phyloP scores from a whole-genome alignment of 2,888 invertebrate species.

The Siphlonurus alternatus region DNA sequence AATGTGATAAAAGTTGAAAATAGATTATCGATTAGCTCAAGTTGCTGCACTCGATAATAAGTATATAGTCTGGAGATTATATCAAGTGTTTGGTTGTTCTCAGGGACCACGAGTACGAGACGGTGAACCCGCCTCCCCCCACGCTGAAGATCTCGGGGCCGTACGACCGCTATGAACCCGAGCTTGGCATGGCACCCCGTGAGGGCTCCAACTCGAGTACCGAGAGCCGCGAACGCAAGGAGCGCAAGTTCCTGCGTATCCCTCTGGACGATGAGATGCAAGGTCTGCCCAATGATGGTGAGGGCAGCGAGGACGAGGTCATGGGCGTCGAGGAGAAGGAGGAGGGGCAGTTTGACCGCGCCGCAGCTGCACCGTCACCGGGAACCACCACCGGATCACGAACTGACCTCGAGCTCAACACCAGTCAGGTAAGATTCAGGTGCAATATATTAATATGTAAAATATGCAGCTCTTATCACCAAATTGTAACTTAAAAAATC shows the following conservation, averaged over 20 bases:
- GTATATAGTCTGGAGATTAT: too few species aligned
- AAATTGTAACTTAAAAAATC: too few species aligned
- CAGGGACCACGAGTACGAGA: slow-evolving; percentile 90
- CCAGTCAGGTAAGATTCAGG: slow-evolving; percentile 37
- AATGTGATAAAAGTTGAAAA: too few species aligned
- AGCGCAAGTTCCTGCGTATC: slow-evolving; percentile 16
- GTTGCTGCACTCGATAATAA: too few species aligned
- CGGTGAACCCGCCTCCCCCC: slow-evolving; percentile 44
- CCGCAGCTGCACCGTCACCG: slow-evolving; percentile 39
- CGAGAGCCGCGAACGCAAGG: slow-evolving; percentile 13
- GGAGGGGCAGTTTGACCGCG: slow-evolving; percentile 22
- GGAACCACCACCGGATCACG: slow-evolving; percentile 39
- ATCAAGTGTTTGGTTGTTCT: too few species aligned
- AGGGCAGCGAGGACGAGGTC: slow-evolving; percentile 27
- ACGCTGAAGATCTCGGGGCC: slow-evolving; percentile 2
- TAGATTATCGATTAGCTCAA: too few species aligned
- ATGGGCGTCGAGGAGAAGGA: slow-evolving; percentile 23
- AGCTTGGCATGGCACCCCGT: slow-evolving; percentile 5
- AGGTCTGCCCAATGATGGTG: slow-evolving; percentile 21
- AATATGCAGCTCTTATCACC: too few species aligned
- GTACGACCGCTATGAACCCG: slow-evolving; percentile 10
- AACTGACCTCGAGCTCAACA: slow-evolving; percentile 45
- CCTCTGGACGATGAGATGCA: slow-evolving; percentile 24
- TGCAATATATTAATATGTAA: too few species aligned
- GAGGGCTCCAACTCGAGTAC: slow-evolving; percentile 13